These are phyloP conservation scores for Momotus momota DNA, from an alignment of 2,797 vertebrate genomes.

Conservation along the genomic window DNA sequence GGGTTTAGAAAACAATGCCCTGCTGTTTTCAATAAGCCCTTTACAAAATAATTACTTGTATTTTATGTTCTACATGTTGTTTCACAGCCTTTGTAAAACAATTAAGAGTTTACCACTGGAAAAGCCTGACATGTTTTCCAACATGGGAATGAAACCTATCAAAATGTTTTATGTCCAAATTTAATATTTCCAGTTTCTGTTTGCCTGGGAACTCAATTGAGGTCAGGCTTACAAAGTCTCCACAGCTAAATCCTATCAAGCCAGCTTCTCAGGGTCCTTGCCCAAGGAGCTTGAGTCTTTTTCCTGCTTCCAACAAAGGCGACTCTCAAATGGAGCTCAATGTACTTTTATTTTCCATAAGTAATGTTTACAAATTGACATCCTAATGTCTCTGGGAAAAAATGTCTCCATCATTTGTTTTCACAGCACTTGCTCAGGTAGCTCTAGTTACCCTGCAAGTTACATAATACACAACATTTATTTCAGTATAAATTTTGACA, in stretches of 20 bases:
- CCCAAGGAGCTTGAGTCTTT: background rate
- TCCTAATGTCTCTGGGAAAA: background rate
- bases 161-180: background rate
- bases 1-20: background rate
- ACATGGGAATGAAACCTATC: background rate
- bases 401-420: background rate
- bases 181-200: background rate
- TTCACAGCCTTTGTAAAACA: background rate
- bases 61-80: background rate
- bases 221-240: background rate
- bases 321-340: background rate
- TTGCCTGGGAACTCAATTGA: background rate
- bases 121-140: background rate
- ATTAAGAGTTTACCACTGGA: background rate
- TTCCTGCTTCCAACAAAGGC: background rate
- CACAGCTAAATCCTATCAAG: background rate
- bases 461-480: background rate
- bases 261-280: background rate
- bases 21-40: background rate
- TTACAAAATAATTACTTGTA: background rate
- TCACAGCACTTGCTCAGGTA: background rate
- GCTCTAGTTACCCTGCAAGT: background rate
- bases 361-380: background rate
- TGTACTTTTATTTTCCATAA: background rate
- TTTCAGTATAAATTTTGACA: background rate